Percentiles rank a stretch among this genome's conserved stretches.
These are phyloP conservation scores for Hiodon tergisus DNA, from an alignment of 2,113 vertebrate species.

Conservation along the genomic window DNA sequence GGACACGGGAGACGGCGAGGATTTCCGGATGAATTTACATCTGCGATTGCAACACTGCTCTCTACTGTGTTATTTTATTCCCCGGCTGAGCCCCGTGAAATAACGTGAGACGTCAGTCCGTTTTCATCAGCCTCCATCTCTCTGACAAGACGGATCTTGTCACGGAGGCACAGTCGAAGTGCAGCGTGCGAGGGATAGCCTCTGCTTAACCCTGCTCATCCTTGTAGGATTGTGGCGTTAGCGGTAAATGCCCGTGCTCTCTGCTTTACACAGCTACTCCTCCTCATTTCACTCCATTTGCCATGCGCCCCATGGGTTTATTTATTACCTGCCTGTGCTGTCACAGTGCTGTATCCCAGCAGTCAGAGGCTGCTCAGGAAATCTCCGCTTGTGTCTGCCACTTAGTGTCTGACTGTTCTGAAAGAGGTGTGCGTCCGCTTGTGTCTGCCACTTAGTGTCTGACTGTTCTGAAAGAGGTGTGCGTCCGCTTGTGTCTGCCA, in stretches of 20 bases:
- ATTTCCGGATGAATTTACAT: no score
- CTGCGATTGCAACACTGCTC: no score
- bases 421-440: neutral
- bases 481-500: neutral
- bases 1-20: no score
- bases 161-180: neutral
- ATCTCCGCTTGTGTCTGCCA: neutral
- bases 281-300: neutral
- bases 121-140: neutral
- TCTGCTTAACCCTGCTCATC: conserved; percentile 3
- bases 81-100: neutral
- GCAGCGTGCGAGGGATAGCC: neutral
- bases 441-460: neutral
- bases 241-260: neutral
- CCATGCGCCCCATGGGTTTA: neutral
- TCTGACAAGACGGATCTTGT: neutral
- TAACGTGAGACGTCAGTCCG: neutral
- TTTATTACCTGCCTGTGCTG: conserved; percentile 3
- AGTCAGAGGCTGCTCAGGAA: neutral
- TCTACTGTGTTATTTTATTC: neutral
- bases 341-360: neutral
- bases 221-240: neutral
- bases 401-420: neutral
- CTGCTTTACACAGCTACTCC: neutral
- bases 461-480: neutral